phyloP scores from a whole-genome alignment of 2,888 invertebrate species.

The Parascotia fuliginaria region DNA sequence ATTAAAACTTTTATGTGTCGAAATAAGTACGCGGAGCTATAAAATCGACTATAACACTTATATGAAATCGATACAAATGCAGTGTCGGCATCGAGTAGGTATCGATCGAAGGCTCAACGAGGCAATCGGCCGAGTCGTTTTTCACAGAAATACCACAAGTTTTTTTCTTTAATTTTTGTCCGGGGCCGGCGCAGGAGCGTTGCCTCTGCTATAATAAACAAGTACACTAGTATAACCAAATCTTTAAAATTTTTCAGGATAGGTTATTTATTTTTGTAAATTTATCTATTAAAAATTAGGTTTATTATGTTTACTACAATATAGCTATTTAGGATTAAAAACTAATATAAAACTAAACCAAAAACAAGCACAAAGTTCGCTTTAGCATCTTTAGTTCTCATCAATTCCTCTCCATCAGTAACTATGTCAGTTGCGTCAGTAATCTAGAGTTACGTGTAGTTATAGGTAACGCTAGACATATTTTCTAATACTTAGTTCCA shows the following conservation, averaged over 20 bases:
- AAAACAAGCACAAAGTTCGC: too few relatives aligned
- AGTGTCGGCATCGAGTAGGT: slow-evolving; percentile 25
- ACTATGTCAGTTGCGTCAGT: too few relatives aligned
- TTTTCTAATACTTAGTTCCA: too few relatives aligned
- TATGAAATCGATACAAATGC: slow-evolving; percentile 49
- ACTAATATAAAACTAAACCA: too few relatives aligned
- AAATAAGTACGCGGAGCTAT: slow-evolving; percentile 24
- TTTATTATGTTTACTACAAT: too few relatives aligned
- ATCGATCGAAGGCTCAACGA: slow-evolving; percentile 68
- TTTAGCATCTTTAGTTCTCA: too few relatives aligned
- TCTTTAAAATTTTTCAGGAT: slow-evolving; percentile 25
- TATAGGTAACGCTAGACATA: too few relatives aligned
- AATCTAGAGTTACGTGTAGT: too few relatives aligned
- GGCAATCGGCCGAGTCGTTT: slow-evolving; percentile 71
- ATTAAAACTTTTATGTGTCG: slow-evolving; percentile 14
- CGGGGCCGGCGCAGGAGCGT: slow-evolving; percentile 70
- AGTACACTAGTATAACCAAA: slow-evolving; percentile 57
- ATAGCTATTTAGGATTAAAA: too few relatives aligned
- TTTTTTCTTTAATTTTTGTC: slow-evolving; percentile 74
- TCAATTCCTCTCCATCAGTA: too few relatives aligned
- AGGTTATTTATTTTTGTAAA: slow-evolving; percentile 1
- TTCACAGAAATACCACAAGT: slow-evolving; percentile 70
- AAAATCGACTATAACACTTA: slow-evolving; percentile 27
- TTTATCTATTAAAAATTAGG: neutral
- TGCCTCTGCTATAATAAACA: slow-evolving; percentile 74